Percentiles rank a stretch among this genome's conserved stretches.
phyloP scores from a whole-genome alignment of 2,113 vertebrate species.

The Ellobius talpinus region DNA sequence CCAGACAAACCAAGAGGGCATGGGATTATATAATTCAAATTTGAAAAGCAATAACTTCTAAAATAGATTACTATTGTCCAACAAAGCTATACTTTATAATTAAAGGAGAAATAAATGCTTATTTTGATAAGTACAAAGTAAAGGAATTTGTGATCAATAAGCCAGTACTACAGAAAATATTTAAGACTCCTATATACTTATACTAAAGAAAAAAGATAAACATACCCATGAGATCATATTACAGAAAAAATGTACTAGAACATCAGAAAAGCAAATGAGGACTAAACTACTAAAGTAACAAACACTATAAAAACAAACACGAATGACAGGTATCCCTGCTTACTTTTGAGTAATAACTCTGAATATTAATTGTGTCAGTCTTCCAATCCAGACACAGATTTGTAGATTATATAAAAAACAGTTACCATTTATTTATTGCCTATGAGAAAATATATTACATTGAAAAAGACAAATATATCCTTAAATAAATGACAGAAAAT shows the following conservation, averaged over 20 bases:
- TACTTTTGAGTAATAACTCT: neutral
- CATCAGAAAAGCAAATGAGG: neutral
- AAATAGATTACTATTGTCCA: too few relatives aligned
- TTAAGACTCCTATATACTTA: neutral
- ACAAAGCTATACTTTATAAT: neutral
- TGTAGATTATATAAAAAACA: neutral
- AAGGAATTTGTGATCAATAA: neutral
- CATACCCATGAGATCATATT: neutral
- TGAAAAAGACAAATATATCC: neutral
- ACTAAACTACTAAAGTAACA: neutral
- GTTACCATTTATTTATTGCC: neutral
- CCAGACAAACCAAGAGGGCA: neutral
- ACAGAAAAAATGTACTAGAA: neutral
- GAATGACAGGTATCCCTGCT: neutral
- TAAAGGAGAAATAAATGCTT: neutral
- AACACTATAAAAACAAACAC: neutral
- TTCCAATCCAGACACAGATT: neutral
- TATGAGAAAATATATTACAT: neutral
- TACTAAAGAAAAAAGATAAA: neutral
- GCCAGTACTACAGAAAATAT: neutral
- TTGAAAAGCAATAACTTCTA: neutral
- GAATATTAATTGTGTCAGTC: neutral
- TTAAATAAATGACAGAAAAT: neutral
- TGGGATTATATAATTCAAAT: neutral
- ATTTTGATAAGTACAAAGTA: neutral